phyloP scores from a whole-genome alignment of 2,113 vertebrate species.

The Anhinga rufa region DNA sequence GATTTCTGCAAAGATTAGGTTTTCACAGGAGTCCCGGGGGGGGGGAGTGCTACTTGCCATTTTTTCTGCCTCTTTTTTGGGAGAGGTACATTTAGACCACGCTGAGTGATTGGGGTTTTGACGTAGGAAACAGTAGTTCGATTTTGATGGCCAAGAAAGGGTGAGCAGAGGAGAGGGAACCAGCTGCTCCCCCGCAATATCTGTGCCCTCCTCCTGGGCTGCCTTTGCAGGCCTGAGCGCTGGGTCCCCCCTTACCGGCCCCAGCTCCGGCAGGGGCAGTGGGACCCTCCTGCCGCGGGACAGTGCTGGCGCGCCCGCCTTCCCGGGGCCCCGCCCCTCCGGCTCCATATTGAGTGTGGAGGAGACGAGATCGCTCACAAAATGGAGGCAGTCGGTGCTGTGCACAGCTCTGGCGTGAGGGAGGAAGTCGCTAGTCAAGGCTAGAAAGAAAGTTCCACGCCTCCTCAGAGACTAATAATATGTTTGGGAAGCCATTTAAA shows the following conservation, averaged over 20 bases:
- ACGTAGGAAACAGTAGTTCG: rapidly evolving
- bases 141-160: rapidly evolving
- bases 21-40: not conserved
- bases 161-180: rapidly evolving
- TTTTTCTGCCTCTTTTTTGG: rapidly evolving
- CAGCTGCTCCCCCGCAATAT: rapidly evolving
- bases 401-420: rapidly evolving
- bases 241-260: too few relatives aligned
- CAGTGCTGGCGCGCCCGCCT: not conserved
- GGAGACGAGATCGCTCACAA: not conserved
- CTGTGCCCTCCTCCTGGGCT: not conserved
- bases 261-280: too few relatives aligned
- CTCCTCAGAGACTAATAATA: too few relatives aligned
- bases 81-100: rapidly evolving
- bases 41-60: not conserved
- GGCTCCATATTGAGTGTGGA: constrained; percentile 27
- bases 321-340: not conserved
- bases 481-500: not conserved
- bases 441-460: not conserved
- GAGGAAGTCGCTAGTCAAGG: rapidly evolving
- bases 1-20: not conserved
- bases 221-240: not conserved
- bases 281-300: not conserved
- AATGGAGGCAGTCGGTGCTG: constrained; percentile 5
- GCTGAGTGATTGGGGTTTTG: rapidly evolving